These are phyloP conservation scores for Drosophila kambysellisi DNA, from an alignment of 2,888 invertebrate genomes.

Conservation along the genomic window DNA sequence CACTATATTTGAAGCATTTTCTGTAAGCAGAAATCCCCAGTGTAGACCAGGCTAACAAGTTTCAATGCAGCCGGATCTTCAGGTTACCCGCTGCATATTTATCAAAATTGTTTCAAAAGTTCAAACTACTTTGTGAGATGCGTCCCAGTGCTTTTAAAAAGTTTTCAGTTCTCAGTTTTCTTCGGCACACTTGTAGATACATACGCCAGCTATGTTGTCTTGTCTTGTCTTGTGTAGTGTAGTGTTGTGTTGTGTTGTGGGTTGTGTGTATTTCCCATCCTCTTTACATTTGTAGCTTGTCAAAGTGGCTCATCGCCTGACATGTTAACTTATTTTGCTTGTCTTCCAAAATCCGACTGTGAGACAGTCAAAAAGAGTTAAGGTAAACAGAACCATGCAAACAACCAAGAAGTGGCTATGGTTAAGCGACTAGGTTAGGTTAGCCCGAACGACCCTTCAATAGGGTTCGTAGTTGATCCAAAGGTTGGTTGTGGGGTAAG, in stretches of 20 bases:
- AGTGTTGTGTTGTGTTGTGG: constrained; percentile 11
- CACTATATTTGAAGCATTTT: neutral
- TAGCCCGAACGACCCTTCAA: neutral
- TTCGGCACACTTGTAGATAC: constrained; percentile 26
- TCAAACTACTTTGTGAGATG: constrained; percentile 76
- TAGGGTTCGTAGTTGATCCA: neutral
- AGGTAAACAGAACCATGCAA: constrained; percentile 61
- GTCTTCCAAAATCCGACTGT: constrained; percentile 28
- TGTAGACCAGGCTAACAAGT: constrained; percentile 37
- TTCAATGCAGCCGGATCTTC: constrained; percentile 21
- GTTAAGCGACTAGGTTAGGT: constrained; percentile 4
- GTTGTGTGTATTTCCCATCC: constrained; percentile 60
- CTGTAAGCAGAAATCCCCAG: constrained; percentile 18
- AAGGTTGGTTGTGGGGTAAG: neutral
- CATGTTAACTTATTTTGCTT: constrained; percentile 72
- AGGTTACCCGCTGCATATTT: constrained; percentile 71
- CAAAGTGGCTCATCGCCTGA: constrained; percentile 77
- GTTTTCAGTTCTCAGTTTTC: constrained; percentile 55
- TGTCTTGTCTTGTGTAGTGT: constrained; percentile 41
- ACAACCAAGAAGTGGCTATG: constrained; percentile 4
- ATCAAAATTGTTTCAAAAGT: constrained; percentile 80
- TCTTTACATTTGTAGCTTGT: constrained; percentile 77
- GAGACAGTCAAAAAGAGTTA: constrained; percentile 21
- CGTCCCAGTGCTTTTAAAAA: constrained; percentile 69
- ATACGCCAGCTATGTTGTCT: constrained; percentile 38